Evolutionary conservation across 2,113 vertebrate genomes (phyloP), one percentile per base, ranked within the genome.

Genomic region (Corvus moneduloides): DNA sequence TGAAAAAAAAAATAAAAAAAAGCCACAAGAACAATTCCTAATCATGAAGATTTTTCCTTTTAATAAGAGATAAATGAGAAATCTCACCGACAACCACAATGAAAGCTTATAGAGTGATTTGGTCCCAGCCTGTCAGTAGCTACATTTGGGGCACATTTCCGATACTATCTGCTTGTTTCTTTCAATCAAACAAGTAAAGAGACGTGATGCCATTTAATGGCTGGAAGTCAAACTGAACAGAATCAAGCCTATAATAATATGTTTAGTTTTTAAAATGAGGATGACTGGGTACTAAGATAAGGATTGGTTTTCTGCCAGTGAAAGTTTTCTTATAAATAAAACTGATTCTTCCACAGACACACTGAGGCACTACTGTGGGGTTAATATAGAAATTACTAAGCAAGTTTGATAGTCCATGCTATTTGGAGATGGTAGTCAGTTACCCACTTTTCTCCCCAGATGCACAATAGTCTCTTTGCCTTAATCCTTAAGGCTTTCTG

Each of bases 1-100:
- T 11, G 5, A 2, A 48, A 64, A 87, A 49, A 66, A 61, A 3
- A 59, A 64, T 27, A 62, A 11, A 59, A 55, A 71, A 43, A 10
- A 16, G 1, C 11, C 0, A 0, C n/a, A 46, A 61, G 4, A 13
- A 14, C 19, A 49, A 69, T 49, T 4, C 22, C 51, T 67, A 41
- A 18, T 41, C 11, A 7, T 41, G 10, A 68, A 67, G 37, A 14
- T 35, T 43, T 63, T 63, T 66, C 32, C 30, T 43, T 91, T 13
- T 35, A 74, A 8, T 39, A 55, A 63, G 16, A 89, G 11, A 44
- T 21, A 46, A 19, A 61, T 43, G 9, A 75, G 28, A 77, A 85
- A 73, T 21, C 9, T 80, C 26, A 46, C 16, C 4, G 8, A 64
- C 43, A 32, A 66, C 17, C 1, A 6, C 24, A 89, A 58, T 6